These are phyloP conservation scores for Dasypolia templi DNA, from an alignment of 2,888 invertebrate species.

Conservation along the genomic window DNA sequence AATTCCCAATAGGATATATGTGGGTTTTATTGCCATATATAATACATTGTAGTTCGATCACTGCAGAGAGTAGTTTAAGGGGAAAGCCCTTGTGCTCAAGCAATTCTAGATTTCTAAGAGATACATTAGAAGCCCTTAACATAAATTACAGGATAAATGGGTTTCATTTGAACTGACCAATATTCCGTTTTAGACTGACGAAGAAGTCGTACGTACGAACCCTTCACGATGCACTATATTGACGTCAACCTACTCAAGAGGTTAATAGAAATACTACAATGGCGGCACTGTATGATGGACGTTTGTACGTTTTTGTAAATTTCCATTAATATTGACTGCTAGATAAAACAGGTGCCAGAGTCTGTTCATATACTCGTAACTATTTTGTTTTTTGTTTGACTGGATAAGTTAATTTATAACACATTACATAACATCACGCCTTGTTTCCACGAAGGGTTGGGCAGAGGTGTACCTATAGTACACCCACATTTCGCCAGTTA, in stretches of 20 bases:
- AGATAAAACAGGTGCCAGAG: too few relatives aligned
- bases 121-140: conserved; percentile 5
- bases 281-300: neutral
- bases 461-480: too few relatives aligned
- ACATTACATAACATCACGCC: too few relatives aligned
- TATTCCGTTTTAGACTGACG: neutral
- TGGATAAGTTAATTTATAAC: too few relatives aligned
- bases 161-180: neutral
- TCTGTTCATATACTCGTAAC: too few relatives aligned
- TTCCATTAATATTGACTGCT: too few relatives aligned
- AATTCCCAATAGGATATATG: conserved; percentile 26
- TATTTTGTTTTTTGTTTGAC: too few relatives aligned
- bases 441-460: too few relatives aligned
- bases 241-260: neutral
- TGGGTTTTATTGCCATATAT: conserved; percentile 18
- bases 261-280: neutral
- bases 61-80: neutral
- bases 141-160: conserved; percentile 17
- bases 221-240: neutral
- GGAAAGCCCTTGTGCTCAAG: neutral
- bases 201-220: neutral
- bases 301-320: neutral
- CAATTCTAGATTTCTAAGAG: conserved; percentile 16
- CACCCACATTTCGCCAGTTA: too few relatives aligned
- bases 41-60: conserved; percentile 11